Base-by-base conservation (phyloP, 2,797 vertebrate species). In the Intellagama lesueurii region DNA sequence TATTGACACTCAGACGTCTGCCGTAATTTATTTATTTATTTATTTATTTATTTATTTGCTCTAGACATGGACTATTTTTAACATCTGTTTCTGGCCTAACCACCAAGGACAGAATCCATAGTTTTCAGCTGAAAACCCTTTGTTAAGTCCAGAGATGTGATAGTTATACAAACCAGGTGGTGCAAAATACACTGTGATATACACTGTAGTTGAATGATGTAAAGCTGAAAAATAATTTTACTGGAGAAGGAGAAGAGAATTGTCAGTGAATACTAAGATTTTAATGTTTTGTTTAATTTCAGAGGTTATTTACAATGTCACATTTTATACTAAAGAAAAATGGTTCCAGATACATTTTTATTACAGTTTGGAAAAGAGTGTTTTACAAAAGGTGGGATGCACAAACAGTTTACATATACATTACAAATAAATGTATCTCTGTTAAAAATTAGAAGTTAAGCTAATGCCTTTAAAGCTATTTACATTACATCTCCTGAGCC, bases 311-410 rank as follows among this genome's bases (percentile, higher is more conserved):
- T 95, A 93, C 93, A 92, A 82, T 91, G 83, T 90, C 85, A 94
- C 87, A 69, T 90, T 90, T 92, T 93, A 92, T 87, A 82, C 24
- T 86, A 70, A 93, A 93, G 88, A 90, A 90, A 94, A 90, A 89
- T 68, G 16, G 81, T 92, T 92, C 92, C 94, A 95, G 94, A 91
- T 96, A 88, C 80, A 82, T 69, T 83, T 94, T 93, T 92, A 95
- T 94, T 94, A 83, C 72, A 94, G 91, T 90, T 80, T 5, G 88
- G 87, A 87, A 84, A 88, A 90, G 93, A 77, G 93, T 94, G 91
- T 69, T 96, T 95, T 88, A 89, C 81, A 90, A 96, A 96, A 96
- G 96, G 93, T 95, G 95, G 95, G 93, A 94, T 92, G 85, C 90
- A 93, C 90, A 95, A 95, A 93, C 92, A 94, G 93, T 94, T 94